A percentile compares a stretch with the other conserved stretches of the same genome.
Conservation (phyloP, 2,888 invertebrate species). For the Antheraea yamamai region DNA sequence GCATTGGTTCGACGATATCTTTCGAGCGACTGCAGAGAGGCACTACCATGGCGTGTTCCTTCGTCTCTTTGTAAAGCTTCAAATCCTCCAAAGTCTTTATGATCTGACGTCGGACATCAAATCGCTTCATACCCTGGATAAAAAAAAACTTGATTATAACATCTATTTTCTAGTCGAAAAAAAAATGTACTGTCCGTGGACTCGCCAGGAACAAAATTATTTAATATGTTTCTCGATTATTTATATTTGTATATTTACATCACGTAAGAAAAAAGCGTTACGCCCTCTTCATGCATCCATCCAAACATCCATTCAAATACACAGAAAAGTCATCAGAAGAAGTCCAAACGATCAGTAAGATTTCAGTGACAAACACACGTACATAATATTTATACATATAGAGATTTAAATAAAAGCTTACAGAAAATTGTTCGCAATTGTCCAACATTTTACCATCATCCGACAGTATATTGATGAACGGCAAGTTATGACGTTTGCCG, state of each 20-base stretch:
- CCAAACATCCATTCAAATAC: no score
- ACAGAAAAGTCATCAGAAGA: no score
- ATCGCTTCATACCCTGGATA: slow-evolving; percentile 91
- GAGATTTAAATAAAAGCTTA: slow-evolving; percentile 53
- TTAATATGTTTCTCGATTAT: no score
- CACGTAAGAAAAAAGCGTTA: no score
- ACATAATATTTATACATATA: background rate
- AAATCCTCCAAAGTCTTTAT: slow-evolving; percentile 87
- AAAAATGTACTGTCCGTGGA: no score
- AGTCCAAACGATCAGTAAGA: no score
- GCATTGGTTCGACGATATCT: slow-evolving; percentile 97
- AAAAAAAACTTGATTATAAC: no score
- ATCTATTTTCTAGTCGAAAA: no score
- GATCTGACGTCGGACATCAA: slow-evolving; percentile 92
- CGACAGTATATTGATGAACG: slow-evolving; percentile 93
- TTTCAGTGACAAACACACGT: no score
- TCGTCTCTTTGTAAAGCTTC: slow-evolving; percentile 88
- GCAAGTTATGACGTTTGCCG: slow-evolving; percentile 93
- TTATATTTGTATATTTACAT: no score
- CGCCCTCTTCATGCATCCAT: no score
- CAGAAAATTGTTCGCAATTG: slow-evolving; percentile 89
- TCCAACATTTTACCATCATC: slow-evolving; percentile 93
- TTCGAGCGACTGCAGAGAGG: slow-evolving; percentile 98
- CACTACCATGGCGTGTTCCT: slow-evolving; percentile 97
- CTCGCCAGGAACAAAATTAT: no score